Evolutionary conservation across 2,888 invertebrate genomes (phyloP).

Genomic region (Agonopterix subpropinquella): DNA sequence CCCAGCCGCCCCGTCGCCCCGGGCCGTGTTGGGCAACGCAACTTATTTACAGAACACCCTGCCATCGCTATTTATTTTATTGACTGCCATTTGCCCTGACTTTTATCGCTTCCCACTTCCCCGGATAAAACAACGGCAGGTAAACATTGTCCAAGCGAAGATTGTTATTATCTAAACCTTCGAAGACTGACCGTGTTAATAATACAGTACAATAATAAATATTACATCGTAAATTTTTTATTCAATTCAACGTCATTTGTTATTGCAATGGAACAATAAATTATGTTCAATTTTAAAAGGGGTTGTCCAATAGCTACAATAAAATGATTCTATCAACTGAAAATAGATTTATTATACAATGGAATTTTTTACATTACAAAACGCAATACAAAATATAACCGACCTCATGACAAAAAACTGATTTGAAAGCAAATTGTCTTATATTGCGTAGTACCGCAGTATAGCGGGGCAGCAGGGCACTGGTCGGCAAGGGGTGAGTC

Average conservation of each 20-base stretch:
- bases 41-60: constrained; percentile 76
- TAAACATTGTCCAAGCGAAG: constrained; percentile 20
- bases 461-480: constrained; percentile 23
- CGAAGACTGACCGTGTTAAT: neutral
- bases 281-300: neutral
- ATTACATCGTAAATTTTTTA: neutral
- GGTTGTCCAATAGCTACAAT: neutral
- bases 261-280: constrained; percentile 8
- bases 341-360: too few species aligned
- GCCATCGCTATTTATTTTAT: constrained; percentile 74
- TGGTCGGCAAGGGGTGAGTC: constrained; percentile 52
- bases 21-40: constrained; percentile 49
- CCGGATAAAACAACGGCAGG: constrained; percentile 66
- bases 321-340: too few species aligned
- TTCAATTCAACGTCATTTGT: constrained; percentile 6
- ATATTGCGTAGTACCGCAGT: constrained; percentile 20
- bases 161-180: neutral
- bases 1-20: constrained; percentile 60
- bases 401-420: constrained; percentile 1
- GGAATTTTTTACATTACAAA: neutral
- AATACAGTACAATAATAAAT: neutral
- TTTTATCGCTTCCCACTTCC: constrained; percentile 71
- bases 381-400: neutral
- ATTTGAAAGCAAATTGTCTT: constrained; percentile 13
- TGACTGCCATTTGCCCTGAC: constrained; percentile 73